Base-by-base conservation (phyloP, 2,797 vertebrate species). In the Argyrosomus regius region DNA sequence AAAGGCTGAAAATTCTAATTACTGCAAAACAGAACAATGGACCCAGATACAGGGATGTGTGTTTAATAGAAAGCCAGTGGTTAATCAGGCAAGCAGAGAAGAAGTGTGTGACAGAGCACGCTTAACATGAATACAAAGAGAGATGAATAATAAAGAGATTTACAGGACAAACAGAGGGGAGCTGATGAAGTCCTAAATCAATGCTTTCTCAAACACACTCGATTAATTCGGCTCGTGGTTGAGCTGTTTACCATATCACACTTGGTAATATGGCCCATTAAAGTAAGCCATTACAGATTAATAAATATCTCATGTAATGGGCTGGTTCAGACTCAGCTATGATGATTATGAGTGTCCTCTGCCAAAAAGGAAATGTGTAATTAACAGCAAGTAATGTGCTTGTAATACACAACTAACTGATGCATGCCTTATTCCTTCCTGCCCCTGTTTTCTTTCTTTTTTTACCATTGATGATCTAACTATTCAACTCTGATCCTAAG, bases 401-500 rank as follows among this genome's bases (percentile, higher is more conserved):
- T 61, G 54, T 77, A 53, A 76, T 50, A 64, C 6, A 73, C 20
- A 62, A 28, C 31, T 50, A 11, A 72, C 16, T 71, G 4, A 67
- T 77, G 28, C n/a, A 43, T 59, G 16, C 5, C 11, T 59, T 69
- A 6, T 43, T 49, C 48, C 17, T 67, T 54, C 3, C 39, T 75
- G 41, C 17, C 59, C 16, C 45, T 39, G 41, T 43, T 12, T 43
- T 68, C 20, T 14, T 0, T 82, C 48, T 57, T 58, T 41, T 49
- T 56, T 41, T 49, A 20, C 16, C 24, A 13, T 18, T n/a, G 5
- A 16, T 79, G 56, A 70, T 79, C 53, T 59, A 56, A 82, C 53
- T 26, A 6, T 80, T 8, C 53, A 50, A 52, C n/a, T 85, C 7
- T 82, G 41, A 65, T 72, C 41, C 65, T 18, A 73, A 99, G 98